phyloP scores from a whole-genome alignment of 2,888 invertebrate species.

The Pelosia muscerda region DNA sequence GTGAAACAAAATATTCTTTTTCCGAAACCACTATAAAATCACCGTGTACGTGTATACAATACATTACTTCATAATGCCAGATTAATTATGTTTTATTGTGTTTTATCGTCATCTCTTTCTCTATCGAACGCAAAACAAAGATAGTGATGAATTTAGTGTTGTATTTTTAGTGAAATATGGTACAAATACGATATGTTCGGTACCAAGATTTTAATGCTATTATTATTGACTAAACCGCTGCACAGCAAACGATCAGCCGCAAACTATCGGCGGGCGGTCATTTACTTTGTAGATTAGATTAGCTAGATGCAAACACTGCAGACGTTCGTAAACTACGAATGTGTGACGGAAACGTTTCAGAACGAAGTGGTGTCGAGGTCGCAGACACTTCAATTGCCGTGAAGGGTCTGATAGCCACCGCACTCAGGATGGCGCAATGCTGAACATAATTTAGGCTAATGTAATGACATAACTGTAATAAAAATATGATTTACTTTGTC shows the following conservation, averaged over 20 bases:
- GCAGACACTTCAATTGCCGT: not conserved
- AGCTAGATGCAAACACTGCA: not conserved
- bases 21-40: too few species aligned
- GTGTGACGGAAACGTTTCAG: not conserved
- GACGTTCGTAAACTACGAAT: not conserved
- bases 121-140: not conserved
- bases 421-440: not conserved
- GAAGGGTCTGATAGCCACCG: constrained; percentile 2
- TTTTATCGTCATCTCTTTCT: not conserved
- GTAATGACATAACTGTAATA: not conserved
- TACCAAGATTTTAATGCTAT: too few species aligned
- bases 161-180: too few species aligned
- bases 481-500: not conserved
- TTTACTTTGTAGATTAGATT: constrained; percentile 5
- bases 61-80: not conserved
- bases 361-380: not conserved
- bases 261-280: not conserved
- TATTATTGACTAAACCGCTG: not conserved
- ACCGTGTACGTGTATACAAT: too few species aligned
- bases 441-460: not conserved
- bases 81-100: too few species aligned
- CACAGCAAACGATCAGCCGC: not conserved
- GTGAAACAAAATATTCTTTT: too few species aligned
- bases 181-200: too few species aligned
- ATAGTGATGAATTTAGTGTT: not conserved